Base-by-base conservation (phyloP, 2,797 vertebrate species). In the Leuciscus waleckii region DNA sequence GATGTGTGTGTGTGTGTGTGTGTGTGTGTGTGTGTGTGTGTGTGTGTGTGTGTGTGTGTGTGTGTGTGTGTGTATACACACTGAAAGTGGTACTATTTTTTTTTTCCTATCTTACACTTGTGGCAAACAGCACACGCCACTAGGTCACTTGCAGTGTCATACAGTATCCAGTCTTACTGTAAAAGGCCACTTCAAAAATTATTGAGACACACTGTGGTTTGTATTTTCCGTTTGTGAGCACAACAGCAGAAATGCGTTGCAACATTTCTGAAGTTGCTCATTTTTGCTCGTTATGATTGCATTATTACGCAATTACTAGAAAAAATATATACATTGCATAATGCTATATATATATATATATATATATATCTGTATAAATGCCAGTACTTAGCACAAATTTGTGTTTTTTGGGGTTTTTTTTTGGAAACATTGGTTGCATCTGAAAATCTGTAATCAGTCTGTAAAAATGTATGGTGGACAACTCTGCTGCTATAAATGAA, bases 151-250 rank as follows among this genome's bases (percentile, higher is more conserved):
- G 9, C 7, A 14, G 1, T 71, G 26, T 43, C 49, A 58, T 21
- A 23, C n/a, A 73, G 9, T 29, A 21, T 70, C 9, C 29, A 81
- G 54, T 82, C 1, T 43, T 13, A 70, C 23, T 21, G n/a, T 71
- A n/a, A 58, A 69, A 69, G 6, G 21, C 2, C 32, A 41, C 65
- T 39, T 69, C 9, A 35, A 41, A 23, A 54, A 70, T 26, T 13
- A 16, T 68, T 19, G 21, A 37, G 21, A 81, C 32, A 26, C 79
- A 19, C 5, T 68, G 79, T 80, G 65, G 21, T 69, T 69, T 68
- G 49, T 26, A 35, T 69, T 51, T 68, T 68, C 29, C 11, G 0
- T n/a, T 54, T 54, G 2, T 68, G 11, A 49, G 5, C n/a, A 3
- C 3, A 73, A 32, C 11, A 13, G 7, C 19, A 73, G 0, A 56